phyloP scores from a whole-genome alignment of 1,140 invertebrate species.

The Leguminivora glycinivorella region DNA sequence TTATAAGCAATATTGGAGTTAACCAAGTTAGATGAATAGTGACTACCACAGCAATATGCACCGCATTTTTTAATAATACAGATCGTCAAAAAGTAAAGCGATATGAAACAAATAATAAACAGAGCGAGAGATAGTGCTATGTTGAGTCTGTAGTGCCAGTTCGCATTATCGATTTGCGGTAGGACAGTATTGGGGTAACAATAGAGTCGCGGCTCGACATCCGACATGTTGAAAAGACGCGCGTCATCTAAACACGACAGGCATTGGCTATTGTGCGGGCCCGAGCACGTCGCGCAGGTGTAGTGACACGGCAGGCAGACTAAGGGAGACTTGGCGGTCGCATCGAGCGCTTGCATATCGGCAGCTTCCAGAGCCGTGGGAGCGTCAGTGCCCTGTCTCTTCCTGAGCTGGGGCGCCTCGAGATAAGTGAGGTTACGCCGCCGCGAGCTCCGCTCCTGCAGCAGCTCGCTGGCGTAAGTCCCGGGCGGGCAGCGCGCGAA shows the following conservation, averaged over 20 bases:
- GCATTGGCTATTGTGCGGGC: constrained; percentile 64
- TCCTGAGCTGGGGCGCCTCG: constrained; percentile 44
- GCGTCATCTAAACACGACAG: constrained; percentile 66
- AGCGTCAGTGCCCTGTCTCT: constrained; percentile 44
- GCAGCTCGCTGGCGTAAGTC: constrained; percentile 66
- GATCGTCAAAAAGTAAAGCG: constrained; percentile 49
- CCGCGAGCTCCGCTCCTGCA: constrained; percentile 63
- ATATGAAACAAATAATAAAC: constrained; percentile 46
- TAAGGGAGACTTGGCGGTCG: constrained; percentile 45
- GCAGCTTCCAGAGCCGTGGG: constrained; percentile 53
- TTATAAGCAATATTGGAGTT: constrained; percentile 57
- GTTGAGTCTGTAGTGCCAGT: constrained; percentile 64
- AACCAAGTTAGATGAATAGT: constrained; percentile 57
- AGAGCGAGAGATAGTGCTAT: constrained; percentile 51
- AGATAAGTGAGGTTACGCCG: constrained; percentile 65
- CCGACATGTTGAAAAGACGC: constrained; percentile 57
- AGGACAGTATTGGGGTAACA: constrained; percentile 65
- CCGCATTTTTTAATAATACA: constrained; percentile 49
- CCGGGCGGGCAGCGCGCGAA: constrained; percentile 63
- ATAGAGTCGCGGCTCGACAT: constrained; percentile 55
- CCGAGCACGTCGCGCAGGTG: constrained; percentile 64
- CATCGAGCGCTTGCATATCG: constrained; percentile 58
- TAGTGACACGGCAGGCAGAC: constrained; percentile 70
- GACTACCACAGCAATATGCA: constrained; percentile 42
- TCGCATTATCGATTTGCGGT: constrained; percentile 56